A percentile compares a stretch with the other conserved stretches of the same genome.
These are phyloP conservation scores for Phyllotis vaccarum DNA, from an alignment of 2,797 vertebrate genomes.

Conservation along the genomic window DNA sequence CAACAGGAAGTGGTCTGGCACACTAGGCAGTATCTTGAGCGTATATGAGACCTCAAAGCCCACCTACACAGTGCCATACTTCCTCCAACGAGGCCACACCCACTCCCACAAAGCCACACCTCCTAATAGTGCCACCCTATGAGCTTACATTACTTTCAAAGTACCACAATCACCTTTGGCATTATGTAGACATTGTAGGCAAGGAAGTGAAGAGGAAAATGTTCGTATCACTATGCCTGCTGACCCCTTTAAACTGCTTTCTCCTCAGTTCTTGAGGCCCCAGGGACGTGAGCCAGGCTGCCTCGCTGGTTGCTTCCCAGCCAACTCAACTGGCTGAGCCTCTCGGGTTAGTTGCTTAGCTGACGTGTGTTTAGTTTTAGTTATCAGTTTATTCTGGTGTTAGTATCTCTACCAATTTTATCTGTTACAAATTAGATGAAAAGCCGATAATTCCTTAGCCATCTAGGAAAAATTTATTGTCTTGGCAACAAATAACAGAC, in stretches of 20 bases:
- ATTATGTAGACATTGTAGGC: constrained; percentile 12
- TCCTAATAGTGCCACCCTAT: too few relatives aligned
- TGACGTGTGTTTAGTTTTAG: neutral
- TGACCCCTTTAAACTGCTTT: neutral
- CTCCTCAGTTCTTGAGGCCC: neutral
- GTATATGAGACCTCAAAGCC: too few relatives aligned
- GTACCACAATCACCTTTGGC: neutral
- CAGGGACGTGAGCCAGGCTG: neutral
- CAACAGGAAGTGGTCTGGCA: too few relatives aligned
- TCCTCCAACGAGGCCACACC: too few relatives aligned
- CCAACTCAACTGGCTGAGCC: neutral
- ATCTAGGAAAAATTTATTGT: constrained; percentile 26
- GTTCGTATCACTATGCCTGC: neutral
- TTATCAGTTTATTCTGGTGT: constrained; percentile 50
- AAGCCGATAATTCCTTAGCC: constrained; percentile 37
- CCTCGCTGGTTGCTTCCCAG: neutral
- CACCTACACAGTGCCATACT: too few relatives aligned
- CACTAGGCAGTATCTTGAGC: too few relatives aligned
- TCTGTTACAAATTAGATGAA: constrained; percentile 51
- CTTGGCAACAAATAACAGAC: constrained; percentile 6
- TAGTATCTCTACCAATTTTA: constrained; percentile 44
- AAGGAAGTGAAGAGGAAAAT: neutral
- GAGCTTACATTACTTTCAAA: too few relatives aligned
- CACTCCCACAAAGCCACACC: too few relatives aligned
- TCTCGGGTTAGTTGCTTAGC: neutral